Conservation (phyloP, 2,113 vertebrate species). For the Psittacara wagleri region DNA sequence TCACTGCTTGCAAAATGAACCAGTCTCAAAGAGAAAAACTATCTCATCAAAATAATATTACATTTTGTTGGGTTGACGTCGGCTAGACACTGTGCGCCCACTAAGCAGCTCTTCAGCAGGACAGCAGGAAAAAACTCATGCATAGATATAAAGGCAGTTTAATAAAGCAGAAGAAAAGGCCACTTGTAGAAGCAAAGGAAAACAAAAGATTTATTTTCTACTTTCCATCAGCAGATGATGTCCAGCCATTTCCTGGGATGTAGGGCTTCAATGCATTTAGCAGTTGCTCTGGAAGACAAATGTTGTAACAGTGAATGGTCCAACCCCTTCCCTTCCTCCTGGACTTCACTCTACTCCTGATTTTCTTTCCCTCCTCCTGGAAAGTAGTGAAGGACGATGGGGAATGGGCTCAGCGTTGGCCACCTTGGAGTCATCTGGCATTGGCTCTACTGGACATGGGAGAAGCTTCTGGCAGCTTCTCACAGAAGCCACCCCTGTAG, state of each 20-base stretch:
- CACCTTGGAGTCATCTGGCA: background rate
- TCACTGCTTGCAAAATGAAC: background rate
- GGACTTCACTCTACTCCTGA: background rate
- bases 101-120: background rate
- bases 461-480: background rate
- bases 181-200: background rate
- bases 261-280: background rate
- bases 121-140: background rate
- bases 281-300: background rate
- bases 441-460: background rate
- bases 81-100: background rate
- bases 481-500: background rate
- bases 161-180: background rate
- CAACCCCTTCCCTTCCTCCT: background rate
- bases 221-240: background rate
- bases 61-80: background rate
- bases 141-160: background rate
- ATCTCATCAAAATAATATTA: background rate
- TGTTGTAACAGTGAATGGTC: background rate
- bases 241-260: background rate
- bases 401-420: background rate
- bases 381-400: background rate
- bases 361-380: background rate
- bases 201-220: background rate
- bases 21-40: background rate